Evolutionary conservation across 92 coral and sea anemone genomes (phyloP), one percentile per base, ranked within the genome.

Genomic region (Pocillopora grandis): DNA sequence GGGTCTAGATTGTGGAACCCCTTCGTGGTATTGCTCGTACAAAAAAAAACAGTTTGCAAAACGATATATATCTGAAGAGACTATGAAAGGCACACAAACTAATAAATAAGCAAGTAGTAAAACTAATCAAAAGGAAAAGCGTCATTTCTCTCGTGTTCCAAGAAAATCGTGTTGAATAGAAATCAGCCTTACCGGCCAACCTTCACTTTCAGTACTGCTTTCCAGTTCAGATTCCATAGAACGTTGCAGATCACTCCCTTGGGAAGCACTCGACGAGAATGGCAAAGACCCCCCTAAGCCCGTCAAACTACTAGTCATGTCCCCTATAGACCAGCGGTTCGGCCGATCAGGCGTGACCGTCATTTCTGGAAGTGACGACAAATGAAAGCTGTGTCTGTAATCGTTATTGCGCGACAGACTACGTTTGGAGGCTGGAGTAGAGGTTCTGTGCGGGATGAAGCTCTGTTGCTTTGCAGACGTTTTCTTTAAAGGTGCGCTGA

Each of bases 351-450:
- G 71, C 61, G 82, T 59, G 36, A 17, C 59, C 58, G 88, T 78
- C 37, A 88, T 62, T 52, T 91, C 92, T 56, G 92, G 94, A 35
- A 91, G 90, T 60, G 94, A 91, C 80, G 92, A 66, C 76, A 82
- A 49, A 52, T 87, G 85, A 37, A 84, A 23, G 71, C 88, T 83
- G 68, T 76, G 75, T 23, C 89, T 64, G 36, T 74, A 12, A 17
- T 65, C 73, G 76, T 55, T 27, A 56, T 88, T 83, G 17, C 76
- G 77, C 49, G 77, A 64, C 57, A 80, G 27, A 16, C 70, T 65
- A 7, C 77, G 89, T 23, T 59, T 42, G 19, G 75, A 35, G 5
- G 59, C 85, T 42, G 93, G 93, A 19, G 93, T 87, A 0, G 93
- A 90, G 3, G 88, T 85, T 76, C 63, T 86, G 27, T 74, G 90